phyloP scores from a whole-genome alignment of 1,140 invertebrate genomes.

The Drosophila ficusphila region DNA sequence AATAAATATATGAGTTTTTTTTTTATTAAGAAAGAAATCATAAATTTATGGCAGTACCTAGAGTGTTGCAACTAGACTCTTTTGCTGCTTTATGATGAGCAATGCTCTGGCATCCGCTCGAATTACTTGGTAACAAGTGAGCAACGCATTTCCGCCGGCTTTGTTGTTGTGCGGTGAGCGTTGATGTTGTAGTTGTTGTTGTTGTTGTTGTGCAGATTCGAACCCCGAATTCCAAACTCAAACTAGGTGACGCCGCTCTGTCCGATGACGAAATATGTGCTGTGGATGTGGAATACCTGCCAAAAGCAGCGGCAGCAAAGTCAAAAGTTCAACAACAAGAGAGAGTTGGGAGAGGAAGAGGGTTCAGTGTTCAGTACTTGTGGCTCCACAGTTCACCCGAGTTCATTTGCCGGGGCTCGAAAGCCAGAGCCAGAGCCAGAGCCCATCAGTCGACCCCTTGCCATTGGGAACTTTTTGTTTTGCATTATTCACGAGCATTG shows the following conservation, averaged over 20 bases:
- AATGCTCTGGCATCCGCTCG: conserved; percentile 50
- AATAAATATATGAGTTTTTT: too few relatives aligned
- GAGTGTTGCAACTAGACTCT: conserved; percentile 44
- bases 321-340: conserved; percentile 63
- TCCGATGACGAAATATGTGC: conserved; percentile 41
- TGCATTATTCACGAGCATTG: conserved; percentile 53
- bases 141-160: conserved; percentile 70
- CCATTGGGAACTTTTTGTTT: conserved; percentile 49
- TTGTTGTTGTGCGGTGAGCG: conserved; percentile 51
- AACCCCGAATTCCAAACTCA: conserved; percentile 13
- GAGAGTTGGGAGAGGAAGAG: conserved; percentile 3
- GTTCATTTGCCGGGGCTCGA: conserved; percentile 60
- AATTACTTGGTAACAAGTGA: conserved; percentile 42
- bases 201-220: conserved; percentile 21
- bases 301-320: conserved; percentile 28
- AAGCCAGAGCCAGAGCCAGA: conserved; percentile 15
- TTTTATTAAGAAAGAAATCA: background rate
- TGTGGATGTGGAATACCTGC: conserved; percentile 13
- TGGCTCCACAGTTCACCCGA: conserved; percentile 51
- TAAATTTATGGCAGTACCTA: background rate
- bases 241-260: conserved; percentile 57
- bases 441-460: conserved; percentile 38
- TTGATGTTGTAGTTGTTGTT: too few relatives aligned
- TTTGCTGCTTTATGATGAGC: conserved; percentile 45
- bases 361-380: conserved; percentile 17